Conservation (phyloP, 2,113 vertebrate species). For the Dipodomys ordii region DNA sequence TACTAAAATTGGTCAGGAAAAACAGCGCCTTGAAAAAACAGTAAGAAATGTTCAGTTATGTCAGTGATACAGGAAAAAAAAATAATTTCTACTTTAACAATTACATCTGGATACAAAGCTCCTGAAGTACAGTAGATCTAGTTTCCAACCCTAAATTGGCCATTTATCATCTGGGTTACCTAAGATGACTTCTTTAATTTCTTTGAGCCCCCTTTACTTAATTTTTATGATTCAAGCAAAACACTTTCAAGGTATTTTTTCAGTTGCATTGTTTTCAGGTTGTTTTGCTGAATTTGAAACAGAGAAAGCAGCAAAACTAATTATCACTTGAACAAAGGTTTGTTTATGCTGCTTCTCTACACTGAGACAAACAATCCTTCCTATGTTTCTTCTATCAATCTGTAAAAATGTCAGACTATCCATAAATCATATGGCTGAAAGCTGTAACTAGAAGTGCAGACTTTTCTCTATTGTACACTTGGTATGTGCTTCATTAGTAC, state of each 20-base stretch:
- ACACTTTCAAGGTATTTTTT: neutral
- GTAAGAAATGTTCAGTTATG: neutral
- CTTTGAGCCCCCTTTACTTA: neutral
- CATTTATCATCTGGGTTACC: neutral
- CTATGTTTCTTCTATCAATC: neutral
- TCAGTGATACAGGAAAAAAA: neutral
- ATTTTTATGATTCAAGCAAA: slow-evolving; percentile 20
- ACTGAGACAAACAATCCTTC: neutral
- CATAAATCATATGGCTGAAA: neutral
- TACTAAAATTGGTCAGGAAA: neutral
- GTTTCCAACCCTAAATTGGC: neutral
- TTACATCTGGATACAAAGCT: neutral
- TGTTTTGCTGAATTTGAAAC: slow-evolving; percentile 31
- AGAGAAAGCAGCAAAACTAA: slow-evolving; percentile 12
- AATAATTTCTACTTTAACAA: slow-evolving; percentile 3
- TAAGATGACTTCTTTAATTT: neutral
- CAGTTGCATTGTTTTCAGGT: neutral
- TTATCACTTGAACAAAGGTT: neutral
- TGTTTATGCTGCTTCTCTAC: neutral
- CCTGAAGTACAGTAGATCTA: neutral
- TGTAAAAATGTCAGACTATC: neutral
- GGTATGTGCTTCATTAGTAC: neutral
- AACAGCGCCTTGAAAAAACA: slow-evolving; percentile 25
- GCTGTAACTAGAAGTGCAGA: neutral
- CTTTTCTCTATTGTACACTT: neutral